Evolutionary conservation across 2,888 invertebrate species (phyloP).

Genomic region (Ommatoiulus sabulosus): DNA sequence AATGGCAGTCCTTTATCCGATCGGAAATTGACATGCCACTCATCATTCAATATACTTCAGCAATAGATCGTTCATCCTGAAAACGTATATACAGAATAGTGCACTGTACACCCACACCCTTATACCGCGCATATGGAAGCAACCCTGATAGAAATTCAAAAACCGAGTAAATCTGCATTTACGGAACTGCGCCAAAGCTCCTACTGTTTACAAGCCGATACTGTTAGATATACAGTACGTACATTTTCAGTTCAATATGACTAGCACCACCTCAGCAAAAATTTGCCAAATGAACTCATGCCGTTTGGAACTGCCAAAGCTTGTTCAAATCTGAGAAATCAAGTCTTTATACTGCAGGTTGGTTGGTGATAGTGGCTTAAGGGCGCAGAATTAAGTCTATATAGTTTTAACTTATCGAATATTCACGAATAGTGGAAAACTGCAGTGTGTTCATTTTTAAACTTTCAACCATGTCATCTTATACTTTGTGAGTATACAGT

Average conservation of each 20-base stretch:
- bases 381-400: no score
- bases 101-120: not conserved
- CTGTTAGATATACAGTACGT: not conserved
- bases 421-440: no score
- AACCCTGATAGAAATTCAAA: not conserved
- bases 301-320: not conserved
- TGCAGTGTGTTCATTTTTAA: no score
- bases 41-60: conserved; percentile 7
- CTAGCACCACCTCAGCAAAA: not conserved
- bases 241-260: not conserved
- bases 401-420: no score
- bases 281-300: not conserved
- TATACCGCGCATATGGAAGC: not conserved
- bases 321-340: not conserved
- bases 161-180: not conserved
- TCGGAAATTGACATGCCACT: conserved; percentile 40
- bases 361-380: no score
- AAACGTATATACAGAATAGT: not conserved
- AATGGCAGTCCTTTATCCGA: conserved; percentile 15
- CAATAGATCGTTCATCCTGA: not conserved
- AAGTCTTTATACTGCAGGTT: no score
- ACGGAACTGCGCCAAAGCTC: not conserved
- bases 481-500: no score
- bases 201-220: no score
- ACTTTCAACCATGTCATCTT: no score